A percentile compares a stretch with the other conserved stretches of the same genome.
Evolutionary conservation across 1,140 invertebrate genomes (phyloP).

Genomic region (Leptinotarsa texana): DNA sequence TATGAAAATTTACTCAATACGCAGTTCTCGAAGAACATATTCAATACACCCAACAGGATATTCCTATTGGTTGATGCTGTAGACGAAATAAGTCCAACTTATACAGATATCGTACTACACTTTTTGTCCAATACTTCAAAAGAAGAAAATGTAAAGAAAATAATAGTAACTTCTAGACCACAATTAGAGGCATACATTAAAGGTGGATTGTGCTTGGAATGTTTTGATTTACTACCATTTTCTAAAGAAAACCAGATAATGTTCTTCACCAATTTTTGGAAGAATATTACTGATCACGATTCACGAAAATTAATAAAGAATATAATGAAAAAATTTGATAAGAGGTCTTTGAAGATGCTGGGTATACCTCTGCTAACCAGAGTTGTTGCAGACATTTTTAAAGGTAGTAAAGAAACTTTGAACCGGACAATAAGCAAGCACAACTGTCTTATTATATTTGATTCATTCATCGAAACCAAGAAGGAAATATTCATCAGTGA

Average conservation of each 20-base stretch:
- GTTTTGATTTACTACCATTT: neutral
- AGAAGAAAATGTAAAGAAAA: neutral
- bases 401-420: neutral
- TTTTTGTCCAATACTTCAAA: neutral
- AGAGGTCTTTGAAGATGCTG: neutral
- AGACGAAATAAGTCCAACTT: neutral
- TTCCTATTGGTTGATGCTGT: neutral
- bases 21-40: neutral
- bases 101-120: neutral
- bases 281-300: neutral
- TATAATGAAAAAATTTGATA: too few species aligned
- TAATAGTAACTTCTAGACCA: conserved; percentile 8
- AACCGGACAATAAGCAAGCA: neutral
- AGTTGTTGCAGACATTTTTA: conserved; percentile 7
- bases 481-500: neutral
- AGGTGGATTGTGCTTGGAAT: too few species aligned
- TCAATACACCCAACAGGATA: neutral
- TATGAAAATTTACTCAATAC: neutral
- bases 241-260: neutral
- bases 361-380: conserved; percentile 7
- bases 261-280: conserved; percentile 9
- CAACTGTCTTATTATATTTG: neutral
- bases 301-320: neutral
- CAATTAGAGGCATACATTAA: neutral
- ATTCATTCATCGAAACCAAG: conserved; percentile 1